These are phyloP conservation scores for Eleginops maclovinus DNA, from an alignment of 2,113 vertebrate genomes.

Conservation along the genomic window DNA sequence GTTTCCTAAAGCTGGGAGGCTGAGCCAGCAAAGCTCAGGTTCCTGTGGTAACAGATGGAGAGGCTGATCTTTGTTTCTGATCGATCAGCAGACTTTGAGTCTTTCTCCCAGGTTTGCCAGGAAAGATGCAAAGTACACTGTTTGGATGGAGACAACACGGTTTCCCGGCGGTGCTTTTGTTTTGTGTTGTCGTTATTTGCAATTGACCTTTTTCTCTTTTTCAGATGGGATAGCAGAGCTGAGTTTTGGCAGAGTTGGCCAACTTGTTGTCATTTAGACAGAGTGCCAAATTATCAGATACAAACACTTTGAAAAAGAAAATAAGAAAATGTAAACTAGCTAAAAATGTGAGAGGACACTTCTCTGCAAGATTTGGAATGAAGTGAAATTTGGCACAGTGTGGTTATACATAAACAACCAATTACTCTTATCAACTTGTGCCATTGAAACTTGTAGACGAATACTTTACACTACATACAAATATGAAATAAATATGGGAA, in stretches of 20 bases:
- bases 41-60: slow-evolving; percentile 37
- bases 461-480: too few species aligned
- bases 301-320: background rate
- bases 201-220: background rate
- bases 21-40: slow-evolving; percentile 22
- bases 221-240: background rate
- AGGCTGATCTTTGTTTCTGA: slow-evolving; percentile 9
- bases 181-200: slow-evolving; percentile 5
- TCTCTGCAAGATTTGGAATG: too few species aligned
- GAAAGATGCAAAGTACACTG: background rate
- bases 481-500: too few species aligned
- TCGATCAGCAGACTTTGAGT: slow-evolving; percentile 12
- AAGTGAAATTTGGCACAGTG: background rate
- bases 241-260: background rate
- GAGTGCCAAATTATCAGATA: background rate
- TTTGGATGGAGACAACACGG: background rate
- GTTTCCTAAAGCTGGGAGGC: slow-evolving; percentile 2
- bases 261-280: background rate
- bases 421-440: too few species aligned
- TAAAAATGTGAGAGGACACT: too few species aligned
- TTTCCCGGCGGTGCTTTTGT: background rate
- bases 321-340: background rate
- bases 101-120: slow-evolving; percentile 1
- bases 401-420: too few species aligned
- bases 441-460: too few species aligned